Base-by-base conservation (phyloP, 2,113 vertebrate genomes). In the Lepisosteus osseus region DNA sequence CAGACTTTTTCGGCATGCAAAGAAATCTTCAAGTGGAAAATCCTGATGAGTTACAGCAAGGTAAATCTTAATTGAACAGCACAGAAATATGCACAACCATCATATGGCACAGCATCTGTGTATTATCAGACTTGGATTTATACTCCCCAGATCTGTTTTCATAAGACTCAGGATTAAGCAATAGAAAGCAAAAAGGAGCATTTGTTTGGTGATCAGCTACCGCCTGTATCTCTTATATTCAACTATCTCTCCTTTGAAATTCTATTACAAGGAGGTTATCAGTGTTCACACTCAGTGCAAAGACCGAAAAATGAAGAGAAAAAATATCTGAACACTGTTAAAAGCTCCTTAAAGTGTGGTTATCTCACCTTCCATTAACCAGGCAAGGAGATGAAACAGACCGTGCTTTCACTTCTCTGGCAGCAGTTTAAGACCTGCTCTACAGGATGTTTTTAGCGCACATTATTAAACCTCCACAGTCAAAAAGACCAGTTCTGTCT, bases 201-300 rank as follows among this genome's bases (percentile, higher is more conserved):
- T 69, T 74, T 73, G 66, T 63, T 68, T 61, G n/a, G 63, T 42
- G 45, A 55, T 15, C 4, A 69, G 15, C 61, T 41, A 64, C 47
- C 41, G 17, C 9, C 54, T 29, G 29, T 64, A 14, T 64, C 40
- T n/a, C 3, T 47, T 5, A 45, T 44, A 41, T 68, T 56, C 40
- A 69, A 29, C 61, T 56, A 55, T 74, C 44, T 44, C 59, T 17
- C 3, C 59, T 74, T 65, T 69, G 45, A 69, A 74, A 74, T 64
- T 40, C n/a, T 64, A n/a, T 64, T 40, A 56, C 61, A 69, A 67
- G 29, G 54, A 9, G 41, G 72, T 68, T 68, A 73, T 73, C 65
- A 43, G 56, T n/a, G 59, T 55, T 69, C 17, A 61, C 65, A 67
- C 72, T 29, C 65, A 45, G 41, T 61, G 13, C 67, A 45, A 17